Evolutionary conservation across 2,113 vertebrate species (phyloP), one percentile per base, ranked within the genome.

Genomic region (Nannospalax galili): DNA sequence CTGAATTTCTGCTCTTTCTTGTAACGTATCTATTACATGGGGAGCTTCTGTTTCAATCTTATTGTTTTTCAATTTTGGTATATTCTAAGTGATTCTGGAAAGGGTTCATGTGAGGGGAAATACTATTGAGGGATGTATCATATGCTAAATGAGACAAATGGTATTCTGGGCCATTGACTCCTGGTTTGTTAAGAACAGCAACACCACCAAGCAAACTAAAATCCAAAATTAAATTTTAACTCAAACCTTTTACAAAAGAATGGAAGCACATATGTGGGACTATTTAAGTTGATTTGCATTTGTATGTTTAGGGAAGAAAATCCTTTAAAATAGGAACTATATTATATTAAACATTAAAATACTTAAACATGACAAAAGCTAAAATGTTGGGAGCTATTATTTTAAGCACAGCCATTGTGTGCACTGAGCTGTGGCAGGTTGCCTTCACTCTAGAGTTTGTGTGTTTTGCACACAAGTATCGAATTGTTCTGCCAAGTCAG

Each of bases 271-370:
- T 48, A 42, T 6, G 69, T 0, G 58, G 30, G 37, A 64, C n/a
- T 64, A 40, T 48, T 70, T 60, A 84, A 56, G 28, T 84, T 45
- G 35, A 82, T 93, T 80, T 84, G 40, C 20, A 37, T 81, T 96
- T 65, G 32, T 60, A 85, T 73, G 24, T 60, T 96, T 93, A 90
- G 80, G 28, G 40, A 12, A 37, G 15, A 84, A 92, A 58, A 92
- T 78, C n/a, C 52, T 79, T 93, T 80, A 72, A 96, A 81, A 90
- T 1, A 73, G 16, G 19, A 92, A 90, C 12, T 12, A 48, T 37
- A n/a, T 79, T 58, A 84, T 52, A 86, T 3, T 74, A 84, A 88
- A 40, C 85, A 75, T 1, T 90, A 35, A 45, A 88, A 94, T 65
- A 56, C 7, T 62, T 19, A 95, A 74, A 72, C 79, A 72, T n/a